phyloP scores from a whole-genome alignment of 1,140 invertebrate species.

The Cyclina sinensis region DNA sequence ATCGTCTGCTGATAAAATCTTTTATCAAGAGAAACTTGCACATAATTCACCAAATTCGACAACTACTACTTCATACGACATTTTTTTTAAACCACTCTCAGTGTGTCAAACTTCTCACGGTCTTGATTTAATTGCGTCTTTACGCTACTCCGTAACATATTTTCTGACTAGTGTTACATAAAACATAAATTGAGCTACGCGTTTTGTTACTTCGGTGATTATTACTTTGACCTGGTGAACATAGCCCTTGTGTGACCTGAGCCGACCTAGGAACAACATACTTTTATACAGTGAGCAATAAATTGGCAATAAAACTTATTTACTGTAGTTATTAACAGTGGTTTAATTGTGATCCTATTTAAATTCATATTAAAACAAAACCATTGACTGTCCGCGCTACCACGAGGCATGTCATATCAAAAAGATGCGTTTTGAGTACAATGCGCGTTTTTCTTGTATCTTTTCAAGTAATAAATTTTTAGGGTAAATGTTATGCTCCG shows the following conservation, averaged over 20 bases:
- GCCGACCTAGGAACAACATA: neutral
- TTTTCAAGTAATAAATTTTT: neutral
- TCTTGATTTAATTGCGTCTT: neutral
- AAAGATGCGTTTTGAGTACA: neutral
- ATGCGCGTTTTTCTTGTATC: neutral
- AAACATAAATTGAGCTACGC: neutral
- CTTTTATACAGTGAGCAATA: neutral
- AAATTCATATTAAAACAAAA: conserved; percentile 5
- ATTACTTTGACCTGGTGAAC: neutral
- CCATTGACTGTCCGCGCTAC: neutral
- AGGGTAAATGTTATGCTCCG: neutral
- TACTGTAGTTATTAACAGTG: conserved; percentile 10
- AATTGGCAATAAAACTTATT: neutral
- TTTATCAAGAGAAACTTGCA: too few relatives aligned
- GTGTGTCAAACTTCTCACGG: neutral
- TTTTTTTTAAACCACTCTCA: too few relatives aligned
- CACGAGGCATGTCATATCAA: neutral
- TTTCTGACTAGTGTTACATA: neutral
- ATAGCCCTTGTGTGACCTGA: neutral
- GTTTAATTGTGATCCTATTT: neutral
- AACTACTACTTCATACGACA: too few relatives aligned
- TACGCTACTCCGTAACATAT: neutral
- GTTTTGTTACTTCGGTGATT: neutral
- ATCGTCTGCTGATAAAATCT: too few relatives aligned
- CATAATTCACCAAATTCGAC: too few relatives aligned